Base-by-base conservation (phyloP, 1,140 invertebrate genomes). In the Yoshiicerus persimilis region DNA sequence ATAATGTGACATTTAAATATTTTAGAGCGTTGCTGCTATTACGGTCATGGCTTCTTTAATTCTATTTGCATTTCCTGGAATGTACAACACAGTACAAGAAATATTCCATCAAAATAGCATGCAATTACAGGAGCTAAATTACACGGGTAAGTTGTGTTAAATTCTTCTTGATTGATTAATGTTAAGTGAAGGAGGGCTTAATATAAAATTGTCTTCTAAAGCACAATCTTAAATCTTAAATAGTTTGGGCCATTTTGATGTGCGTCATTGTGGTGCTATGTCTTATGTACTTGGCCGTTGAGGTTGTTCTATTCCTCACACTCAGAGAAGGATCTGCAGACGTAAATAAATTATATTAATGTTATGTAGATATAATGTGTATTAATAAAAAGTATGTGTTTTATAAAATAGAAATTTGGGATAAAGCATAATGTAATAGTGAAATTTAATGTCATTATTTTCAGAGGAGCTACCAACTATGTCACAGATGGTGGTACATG, bases 231-330 rank as follows among this genome's bases (percentile, higher is more conserved):
- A n/a, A n/a, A n/a, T n/a, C 8, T 86, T 11, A 20, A 25, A 25
- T 34, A 88, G 88, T 80, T 6, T 88, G 88, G 88, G 85, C 41
- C 32, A 88, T 88, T 13, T 86, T 88, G n/a, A 30, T 88, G 66
- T 32, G 85, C n/a, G 34, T 88, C 0, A n/a, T 88, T 34, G 86
- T 75, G 3, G 88, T 88, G 10, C 13, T 66, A 13, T 86, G 88
- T 30, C n/a, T 75, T n/a, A 88, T 88, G 39, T 88, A 88, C 75
- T 30, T 88, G 70, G 88, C 88, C 5, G 84, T 88, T 36, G 88
- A 88, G 34, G 88, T 88, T 23, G 88, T 88, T 11, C 25, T 88
- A 3, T 88, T 88, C 25, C 39, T 86, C 23, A 88, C 66, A 20
- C 25, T 88, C 23, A 25, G 85, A 56, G 88, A 88, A 66, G 88